Percentiles rank a stretch among this genome's conserved stretches.
These are phyloP conservation scores for Chiroxiphia lanceolata DNA, from an alignment of 2,797 vertebrate species.

Conservation along the genomic window DNA sequence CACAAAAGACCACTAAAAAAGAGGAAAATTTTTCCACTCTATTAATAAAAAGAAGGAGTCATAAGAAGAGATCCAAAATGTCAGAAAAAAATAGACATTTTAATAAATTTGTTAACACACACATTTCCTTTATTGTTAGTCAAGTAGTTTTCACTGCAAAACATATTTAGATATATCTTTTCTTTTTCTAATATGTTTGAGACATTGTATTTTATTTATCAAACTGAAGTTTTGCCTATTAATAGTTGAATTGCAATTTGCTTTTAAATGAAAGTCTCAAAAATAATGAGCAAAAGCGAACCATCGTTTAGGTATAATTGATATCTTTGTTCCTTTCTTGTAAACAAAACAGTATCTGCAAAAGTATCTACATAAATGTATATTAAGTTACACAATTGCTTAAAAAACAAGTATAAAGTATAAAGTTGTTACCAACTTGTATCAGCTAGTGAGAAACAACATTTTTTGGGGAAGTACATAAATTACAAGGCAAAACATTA, in stretches of 20 bases:
- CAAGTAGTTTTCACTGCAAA: neutral
- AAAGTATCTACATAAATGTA: neutral
- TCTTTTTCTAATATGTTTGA: neutral
- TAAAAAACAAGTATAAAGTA: neutral
- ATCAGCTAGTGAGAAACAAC: neutral
- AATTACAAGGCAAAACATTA: neutral
- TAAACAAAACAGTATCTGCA: neutral
- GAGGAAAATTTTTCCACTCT: neutral
- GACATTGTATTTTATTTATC: neutral
- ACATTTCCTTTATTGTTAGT: neutral
- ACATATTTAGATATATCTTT: neutral
- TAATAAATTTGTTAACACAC: neutral
- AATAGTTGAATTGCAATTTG: neutral
- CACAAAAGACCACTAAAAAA: neutral
- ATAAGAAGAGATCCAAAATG: neutral
- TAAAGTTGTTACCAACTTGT: neutral
- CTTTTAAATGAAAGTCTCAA: neutral
- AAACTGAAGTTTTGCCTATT: neutral
- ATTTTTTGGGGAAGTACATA: neutral
- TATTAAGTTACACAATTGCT: neutral
- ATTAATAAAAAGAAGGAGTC: neutral
- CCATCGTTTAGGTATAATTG: neutral
- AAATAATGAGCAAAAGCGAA: neutral
- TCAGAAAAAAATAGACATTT: neutral
- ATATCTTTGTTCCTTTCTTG: neutral